These are phyloP conservation scores for Argopecten irradians DNA, from an alignment of 1,140 invertebrate species.

Conservation along the genomic window DNA sequence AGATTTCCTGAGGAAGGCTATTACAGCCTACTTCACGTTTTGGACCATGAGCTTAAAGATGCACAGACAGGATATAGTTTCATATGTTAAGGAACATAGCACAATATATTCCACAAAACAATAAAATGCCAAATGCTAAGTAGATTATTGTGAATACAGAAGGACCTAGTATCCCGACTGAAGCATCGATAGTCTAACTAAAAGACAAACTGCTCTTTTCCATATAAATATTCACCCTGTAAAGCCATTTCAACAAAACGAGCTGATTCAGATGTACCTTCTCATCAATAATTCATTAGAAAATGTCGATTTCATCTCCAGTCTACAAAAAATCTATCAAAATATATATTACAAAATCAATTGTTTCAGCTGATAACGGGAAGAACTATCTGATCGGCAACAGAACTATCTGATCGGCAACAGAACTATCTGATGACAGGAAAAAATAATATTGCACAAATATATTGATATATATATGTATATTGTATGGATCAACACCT, in stretches of 20 bases:
- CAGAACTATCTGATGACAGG: not conserved
- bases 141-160: not conserved
- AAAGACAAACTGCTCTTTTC: too few species aligned
- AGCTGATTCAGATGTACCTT: not conserved
- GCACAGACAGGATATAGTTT: not conserved
- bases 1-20: not conserved
- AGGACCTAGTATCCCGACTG: too few species aligned
- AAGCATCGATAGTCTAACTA: too few species aligned
- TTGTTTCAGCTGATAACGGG: not conserved
- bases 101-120: not conserved
- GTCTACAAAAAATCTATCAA: slow-evolving; percentile 20
- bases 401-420: not conserved
- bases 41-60: too few species aligned
- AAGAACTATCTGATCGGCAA: not conserved
- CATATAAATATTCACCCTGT: too few species aligned
- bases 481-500: too few species aligned
- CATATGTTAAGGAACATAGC: not conserved
- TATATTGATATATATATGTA: too few species aligned
- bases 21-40: not conserved
- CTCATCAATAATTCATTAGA: not conserved
- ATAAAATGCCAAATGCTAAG: not conserved
- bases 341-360: not conserved
- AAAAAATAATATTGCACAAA: too few species aligned
- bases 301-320: not conserved
- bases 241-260: not conserved